These are phyloP conservation scores for Pseudoips prasinana DNA, from an alignment of 2,888 invertebrate genomes.

Conservation along the genomic window DNA sequence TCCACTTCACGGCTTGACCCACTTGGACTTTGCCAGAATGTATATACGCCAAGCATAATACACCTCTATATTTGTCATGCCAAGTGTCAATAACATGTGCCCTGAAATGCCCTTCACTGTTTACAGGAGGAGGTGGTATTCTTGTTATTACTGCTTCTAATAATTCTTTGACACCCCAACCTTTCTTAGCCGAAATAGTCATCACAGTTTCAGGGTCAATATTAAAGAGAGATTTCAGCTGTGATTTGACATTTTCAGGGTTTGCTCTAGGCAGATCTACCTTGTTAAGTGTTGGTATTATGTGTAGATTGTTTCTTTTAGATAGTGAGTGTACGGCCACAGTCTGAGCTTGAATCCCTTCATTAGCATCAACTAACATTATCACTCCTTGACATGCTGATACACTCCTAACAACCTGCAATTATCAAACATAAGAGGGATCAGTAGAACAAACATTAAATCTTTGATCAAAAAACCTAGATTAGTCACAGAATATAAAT, in stretches of 20 bases:
- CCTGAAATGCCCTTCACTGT: slow-evolving; percentile 84
- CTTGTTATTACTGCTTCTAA: slow-evolving; percentile 89
- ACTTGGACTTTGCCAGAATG: slow-evolving; percentile 87
- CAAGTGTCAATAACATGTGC: slow-evolving; percentile 96
- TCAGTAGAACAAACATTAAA: too few relatives aligned
- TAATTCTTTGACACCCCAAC: slow-evolving; percentile 90
- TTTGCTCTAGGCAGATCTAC: slow-evolving; percentile 96
- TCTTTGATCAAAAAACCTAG: too few relatives aligned
- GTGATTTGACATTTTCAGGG: slow-evolving; percentile 90
- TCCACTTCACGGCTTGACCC: slow-evolving; percentile 89
- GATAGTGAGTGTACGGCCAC: slow-evolving; percentile 98
- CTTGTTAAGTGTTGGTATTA: slow-evolving; percentile 98
- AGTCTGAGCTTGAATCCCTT: slow-evolving; percentile 98
- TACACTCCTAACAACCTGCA: slow-evolving; percentile 90
- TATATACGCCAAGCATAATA: slow-evolving; percentile 88
- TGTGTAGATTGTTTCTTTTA: slow-evolving; percentile 88
- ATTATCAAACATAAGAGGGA: too few relatives aligned
- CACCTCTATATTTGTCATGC: slow-evolving; percentile 94
- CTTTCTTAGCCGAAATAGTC: slow-evolving; percentile 95
- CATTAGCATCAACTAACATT: slow-evolving; percentile 97
- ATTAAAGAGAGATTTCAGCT: slow-evolving; percentile 91
- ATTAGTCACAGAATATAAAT: too few relatives aligned
- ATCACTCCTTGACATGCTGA: slow-evolving; percentile 97
- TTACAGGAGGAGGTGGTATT: slow-evolving; percentile 88
- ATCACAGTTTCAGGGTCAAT: slow-evolving; percentile 88